phyloP scores from a whole-genome alignment of 1,140 invertebrate genomes.

The Propsilocerus akamusi region DNA sequence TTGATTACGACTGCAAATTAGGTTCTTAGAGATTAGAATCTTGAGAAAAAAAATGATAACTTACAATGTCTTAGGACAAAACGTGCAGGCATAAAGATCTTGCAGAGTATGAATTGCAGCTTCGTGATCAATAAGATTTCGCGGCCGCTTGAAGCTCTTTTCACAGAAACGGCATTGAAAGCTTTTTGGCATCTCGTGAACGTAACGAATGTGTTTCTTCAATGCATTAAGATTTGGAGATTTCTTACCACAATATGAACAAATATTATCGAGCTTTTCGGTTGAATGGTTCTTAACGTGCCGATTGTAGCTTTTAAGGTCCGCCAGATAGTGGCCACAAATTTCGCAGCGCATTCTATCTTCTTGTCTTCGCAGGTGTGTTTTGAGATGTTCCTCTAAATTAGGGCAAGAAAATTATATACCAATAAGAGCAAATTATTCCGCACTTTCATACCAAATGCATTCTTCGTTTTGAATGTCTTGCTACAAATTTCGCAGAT shows the following conservation, averaged over 20 bases:
- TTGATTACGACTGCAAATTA: slow-evolving; percentile 21
- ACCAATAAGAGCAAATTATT: too few species aligned
- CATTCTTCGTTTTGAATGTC: not conserved
- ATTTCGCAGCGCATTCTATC: not conserved
- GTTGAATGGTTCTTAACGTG: slow-evolving; percentile 10
- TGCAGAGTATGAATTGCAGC: slow-evolving; percentile 22
- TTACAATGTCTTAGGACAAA: slow-evolving; percentile 21
- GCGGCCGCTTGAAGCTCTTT: slow-evolving; percentile 19
- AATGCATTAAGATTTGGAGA: slow-evolving; percentile 20
- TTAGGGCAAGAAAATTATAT: too few species aligned
- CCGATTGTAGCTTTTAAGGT: not conserved
- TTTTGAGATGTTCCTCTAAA: slow-evolving; percentile 15
- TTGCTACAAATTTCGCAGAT: slow-evolving; percentile 6
- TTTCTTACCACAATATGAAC: slow-evolving; percentile 17
- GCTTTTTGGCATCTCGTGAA: slow-evolving; percentile 14
- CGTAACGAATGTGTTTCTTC: slow-evolving; percentile 19
- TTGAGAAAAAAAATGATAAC: too few species aligned
- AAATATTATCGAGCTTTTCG: slow-evolving; percentile 12
- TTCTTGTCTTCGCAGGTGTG: slow-evolving; percentile 12
- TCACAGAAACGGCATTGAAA: slow-evolving; percentile 17
- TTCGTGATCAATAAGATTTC: not conserved
- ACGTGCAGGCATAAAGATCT: slow-evolving; percentile 19
- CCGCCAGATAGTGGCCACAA: not conserved
- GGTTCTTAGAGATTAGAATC: too few species aligned
- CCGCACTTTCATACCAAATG: too few species aligned